phyloP scores from a whole-genome alignment of 2,888 invertebrate species.

The Litoditis marina region DNA sequence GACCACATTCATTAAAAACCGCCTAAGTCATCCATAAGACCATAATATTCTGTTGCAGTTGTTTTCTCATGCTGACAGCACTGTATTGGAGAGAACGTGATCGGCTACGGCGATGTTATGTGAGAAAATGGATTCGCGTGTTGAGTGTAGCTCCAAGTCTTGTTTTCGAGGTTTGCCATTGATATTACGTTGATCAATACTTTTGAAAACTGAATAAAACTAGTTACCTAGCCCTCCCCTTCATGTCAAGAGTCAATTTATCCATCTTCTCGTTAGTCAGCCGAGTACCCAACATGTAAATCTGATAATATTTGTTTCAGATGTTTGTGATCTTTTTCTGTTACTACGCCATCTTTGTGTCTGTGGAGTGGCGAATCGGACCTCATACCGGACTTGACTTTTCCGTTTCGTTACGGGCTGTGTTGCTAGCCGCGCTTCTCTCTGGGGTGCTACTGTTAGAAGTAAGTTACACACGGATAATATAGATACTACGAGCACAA shows the following conservation, averaged over 20 bases:
- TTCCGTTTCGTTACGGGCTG: not conserved
- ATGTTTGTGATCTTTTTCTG: slow-evolving; percentile 1
- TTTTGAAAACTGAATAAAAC: too few relatives aligned
- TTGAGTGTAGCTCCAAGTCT: not conserved
- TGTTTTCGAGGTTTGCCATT: not conserved
- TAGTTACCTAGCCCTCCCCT: too few relatives aligned
- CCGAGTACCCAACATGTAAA: too few relatives aligned
- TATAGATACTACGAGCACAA: too few relatives aligned
- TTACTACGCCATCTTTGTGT: slow-evolving; percentile 3
- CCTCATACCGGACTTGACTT: not conserved
- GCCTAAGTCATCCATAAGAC: not conserved
- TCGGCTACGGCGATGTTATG: not conserved
- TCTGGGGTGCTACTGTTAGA: not conserved
- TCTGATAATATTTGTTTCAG: not conserved
- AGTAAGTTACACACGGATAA: not conserved
- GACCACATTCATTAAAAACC: too few relatives aligned
- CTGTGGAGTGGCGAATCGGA: not conserved
- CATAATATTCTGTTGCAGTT: not conserved
- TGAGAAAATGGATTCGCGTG: not conserved
- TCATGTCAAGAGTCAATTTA: too few relatives aligned
- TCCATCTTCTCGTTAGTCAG: too few relatives aligned
- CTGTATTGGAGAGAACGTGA: not conserved
- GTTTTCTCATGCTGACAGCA: not conserved
- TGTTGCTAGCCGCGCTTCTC: not conserved
- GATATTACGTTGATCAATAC: not conserved